Base-by-base conservation (phyloP, 2,113 vertebrate species). In the Tyto alba region DNA sequence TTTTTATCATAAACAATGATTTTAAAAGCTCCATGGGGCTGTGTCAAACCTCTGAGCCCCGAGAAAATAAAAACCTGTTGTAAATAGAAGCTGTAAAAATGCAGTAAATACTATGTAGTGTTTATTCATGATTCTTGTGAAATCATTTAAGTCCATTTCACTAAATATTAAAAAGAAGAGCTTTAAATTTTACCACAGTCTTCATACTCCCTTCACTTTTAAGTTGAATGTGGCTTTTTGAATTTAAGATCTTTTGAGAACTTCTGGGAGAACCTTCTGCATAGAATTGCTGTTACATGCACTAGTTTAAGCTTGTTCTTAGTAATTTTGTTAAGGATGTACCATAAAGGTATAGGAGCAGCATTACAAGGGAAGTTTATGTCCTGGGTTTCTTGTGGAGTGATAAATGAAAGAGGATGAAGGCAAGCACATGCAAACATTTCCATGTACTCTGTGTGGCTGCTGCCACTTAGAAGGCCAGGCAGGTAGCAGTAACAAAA, bases 361-460 rank as follows among this genome's bases (percentile, higher is more conserved):
- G 8, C 7, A 19, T 60, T 88, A 59, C 10, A 25, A 75, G 48
- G 79, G 43, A 43, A 36, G 17, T 22, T 4, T 40, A 4, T 7
- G 1, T 59, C 10, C 18, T 60, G 7, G 1, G 3, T 83, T 92
- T 85, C 43, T 90, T 75, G 36, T 34, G 20, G 56, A 67, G 23
- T 40, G 5, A 6, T 48, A 27, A 40, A 30, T 47, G 20, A 16
- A 79, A 56, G 29, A 4, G 1, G 2, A 3, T 10, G 5, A 85
- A 75, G 56, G 23, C 57, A 67, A 85, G 30, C 29, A 18, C 6
- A 2, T 47, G 29, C n/a, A 55, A 6, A 19, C 62, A 29, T 90
- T 66, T 56, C 36, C 17, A 11, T 1, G 0, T 48, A 9, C 0
- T 3, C 22, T 8, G 0, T 2, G 4, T 79, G 52, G 29, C 53